Evolutionary conservation across 1,140 invertebrate species (phyloP), one percentile per base, ranked within the genome.

Genomic region (Acromyrmex echinatior): DNA sequence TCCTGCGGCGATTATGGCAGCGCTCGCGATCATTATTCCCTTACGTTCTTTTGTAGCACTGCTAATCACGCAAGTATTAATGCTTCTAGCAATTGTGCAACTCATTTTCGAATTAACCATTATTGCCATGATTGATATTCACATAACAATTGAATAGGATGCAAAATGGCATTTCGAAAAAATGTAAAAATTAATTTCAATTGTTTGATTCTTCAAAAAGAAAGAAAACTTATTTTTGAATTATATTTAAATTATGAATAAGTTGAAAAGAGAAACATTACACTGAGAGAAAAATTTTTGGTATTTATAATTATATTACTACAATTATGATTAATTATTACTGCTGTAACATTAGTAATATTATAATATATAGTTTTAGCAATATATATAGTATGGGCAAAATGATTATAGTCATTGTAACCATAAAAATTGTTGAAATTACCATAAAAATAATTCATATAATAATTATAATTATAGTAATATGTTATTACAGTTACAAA

Each of bases 1-100:
- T 82, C 68, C 79, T 73, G 66, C 35, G 35, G 68, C 35, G 68
- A 74, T 76, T 84, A 76, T 76, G 70, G 45, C 56, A 62, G 25
- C 39, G 45, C 68, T 84, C 56, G 70, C 39, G n/a, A 39, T 62
- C 62, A 60, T 74, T 82, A 73, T 82, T 74, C 39, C 7, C 14
- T 51, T 18, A 28, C 35, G 53, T 84, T 74, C 39, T 49, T 76
- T 74, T 28, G 56, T 58, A n/a, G 18, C 56, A 21, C n/a, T 39
- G 10, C 35, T 73, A 39, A 73, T 82, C 53, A 49, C 56, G 53
- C 53, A 6, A 49, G 58, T 74, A 49, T 84, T 76, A 76, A 84
- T 76, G 49, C 21, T 31, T 21, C 18, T 21, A 25, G 53, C 39
- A 28, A 74, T 74, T 74, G 56, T n/a, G 70, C n/a, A 71, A 60